A percentile compares a stretch with the other conserved stretches of the same genome.
phyloP scores from a whole-genome alignment of 2,113 vertebrate species.

The human (Homo sapiens) region GRCh38 chr21:14543501-14544000 shows the following conservation, averaged over 20 bases:
- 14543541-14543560: slow-evolving; percentile 3
- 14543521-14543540: neutral
- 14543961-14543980: neutral
- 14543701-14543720: neutral
- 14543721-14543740: neutral
- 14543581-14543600: neutral
- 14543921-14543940: neutral
- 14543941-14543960: neutral
- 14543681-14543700: neutral
- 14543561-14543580: neutral
- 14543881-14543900: neutral
- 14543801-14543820: neutral
- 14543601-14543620: neutral
- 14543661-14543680: neutral
- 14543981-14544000: neutral
- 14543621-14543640: neutral
- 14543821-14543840: neutral
- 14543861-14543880: neutral
- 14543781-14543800: neutral
- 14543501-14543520: neutral
- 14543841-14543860: neutral
- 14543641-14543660: neutral
- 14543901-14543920: neutral
- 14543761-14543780: neutral
- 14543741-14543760: neutral